Percentiles rank a stretch among this genome's conserved stretches.
Evolutionary conservation across 2,888 invertebrate genomes (phyloP).

Genomic region (Apamea sordens): DNA sequence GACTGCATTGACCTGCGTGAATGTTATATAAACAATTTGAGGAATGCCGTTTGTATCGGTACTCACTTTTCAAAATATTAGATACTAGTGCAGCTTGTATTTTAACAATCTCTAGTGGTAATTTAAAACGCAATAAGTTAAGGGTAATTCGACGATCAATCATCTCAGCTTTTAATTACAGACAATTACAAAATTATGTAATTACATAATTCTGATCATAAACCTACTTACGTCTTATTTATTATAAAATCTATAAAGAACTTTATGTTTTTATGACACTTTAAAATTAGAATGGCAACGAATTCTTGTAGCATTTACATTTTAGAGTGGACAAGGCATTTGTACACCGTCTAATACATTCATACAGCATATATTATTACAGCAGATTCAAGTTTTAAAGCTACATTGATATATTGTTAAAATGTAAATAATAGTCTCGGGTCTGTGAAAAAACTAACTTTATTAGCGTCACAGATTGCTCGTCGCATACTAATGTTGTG

Average conservation of each 20-base stretch:
- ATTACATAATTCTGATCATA: slow-evolving; percentile 23
- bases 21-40: slow-evolving; percentile 42
- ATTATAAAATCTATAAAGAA: neutral
- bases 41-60: slow-evolving; percentile 16
- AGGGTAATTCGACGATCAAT: slow-evolving; percentile 9
- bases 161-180: neutral
- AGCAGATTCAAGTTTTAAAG: slow-evolving; percentile 9
- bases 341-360: neutral
- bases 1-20: slow-evolving; percentile 40
- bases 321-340: slow-evolving; percentile 13
- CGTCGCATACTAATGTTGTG: slow-evolving; percentile 37
- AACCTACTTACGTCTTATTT: slow-evolving; percentile 29
- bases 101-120: neutral
- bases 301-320: neutral
- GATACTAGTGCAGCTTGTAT: neutral
- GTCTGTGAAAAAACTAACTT: slow-evolving; percentile 30
- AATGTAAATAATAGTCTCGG: slow-evolving; percentile 30
- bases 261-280: neutral
- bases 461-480: slow-evolving; percentile 31
- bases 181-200: slow-evolving; percentile 10
- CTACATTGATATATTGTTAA: slow-evolving; percentile 39
- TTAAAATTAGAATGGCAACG: slow-evolving; percentile 4
- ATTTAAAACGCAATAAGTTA: slow-evolving; percentile 9
- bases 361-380: slow-evolving; percentile 10
- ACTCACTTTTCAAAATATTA: slow-evolving; percentile 8